Evolutionary conservation across 2,113 vertebrate species (phyloP), one percentile per base, ranked within the genome.

Genomic region (Monarcha castaneiventris): DNA sequence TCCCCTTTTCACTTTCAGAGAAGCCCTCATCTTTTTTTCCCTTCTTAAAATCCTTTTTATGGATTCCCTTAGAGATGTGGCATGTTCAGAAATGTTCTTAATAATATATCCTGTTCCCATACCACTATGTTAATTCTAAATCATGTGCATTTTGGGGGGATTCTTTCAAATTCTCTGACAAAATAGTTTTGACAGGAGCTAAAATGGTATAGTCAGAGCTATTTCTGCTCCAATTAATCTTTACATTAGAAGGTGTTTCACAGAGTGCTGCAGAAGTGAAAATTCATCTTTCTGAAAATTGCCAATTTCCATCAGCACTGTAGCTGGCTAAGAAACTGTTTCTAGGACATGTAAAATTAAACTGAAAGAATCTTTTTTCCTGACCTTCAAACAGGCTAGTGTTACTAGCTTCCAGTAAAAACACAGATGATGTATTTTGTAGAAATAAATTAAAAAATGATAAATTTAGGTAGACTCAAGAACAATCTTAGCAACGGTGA

Each of bases 221-320:
- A 75, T 77, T 96, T 78, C 54, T 92, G 67, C 46, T 83, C 48
- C 48, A 80, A 75, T 94, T 90, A 92, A 80, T 93, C 76, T 85
- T 90, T 87, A 59, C 46, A 51, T 84, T 92, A 82, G 63, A 87
- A 89, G 48, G 37, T 93, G 32, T 81, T 89, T 93, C 69, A 37
- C 61, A 49, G 68, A 56, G 12, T 73, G 51, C 46, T 80, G 46
- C 29, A 76, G 66, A 80, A 94, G 32, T 68, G 84, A 90, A 93
- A 94, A 93, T 84, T 82, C 32, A 93, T 89, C 74, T 93, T 68
- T 67, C 25, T 94, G 72, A 80, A 72, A 88, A 85, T 78, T 85
- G 25, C n/a, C 87, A 81, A n/a, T 89, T 91, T 41, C 48, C 27
- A 59, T 79, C 68, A 93, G 16, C 15, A 13, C 44, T 85, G 43